Evolutionary conservation across 1,140 invertebrate species (phyloP), one percentile per base, ranked within the genome.

Genomic region (Whitmania pigra): DNA sequence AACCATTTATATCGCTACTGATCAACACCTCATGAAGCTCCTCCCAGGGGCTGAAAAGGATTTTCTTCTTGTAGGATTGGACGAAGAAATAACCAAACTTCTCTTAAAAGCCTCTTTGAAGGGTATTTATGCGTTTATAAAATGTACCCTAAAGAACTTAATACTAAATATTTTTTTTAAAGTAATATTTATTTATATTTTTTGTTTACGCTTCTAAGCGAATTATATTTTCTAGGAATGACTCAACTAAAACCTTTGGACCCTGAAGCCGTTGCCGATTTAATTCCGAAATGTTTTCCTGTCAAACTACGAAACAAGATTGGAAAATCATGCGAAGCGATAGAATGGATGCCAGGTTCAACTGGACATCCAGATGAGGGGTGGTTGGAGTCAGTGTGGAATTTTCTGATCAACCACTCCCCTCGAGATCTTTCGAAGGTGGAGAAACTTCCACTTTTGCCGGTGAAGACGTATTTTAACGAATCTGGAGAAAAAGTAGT

Each of bases 361-460:
- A 25, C 22, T 18, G 71, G 71, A 20, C 71, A 72, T 27, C 73
- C 73, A 13, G 63, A n/a, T 27, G 22, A 40, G 18, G 53, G 57
- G 11, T 74, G 73, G 73, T 40, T 74, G 60, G 63, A 71, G 60
- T 22, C 53, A 18, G 36, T 74, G 20, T 74, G 73, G 73, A 55
- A 22, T n/a, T 74, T 66, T 53, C 36, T 74, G 20, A 67, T 68
- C 29, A 29, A 29, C 40, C 53, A 43, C 40, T 63, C 29, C 11
- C 63, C 66, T 17, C 49, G 31, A 27, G 73, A 74, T 53, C 63
- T 74, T 27, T 67, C n/a, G 18, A 27, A 18, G 15, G 57, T 72
- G 67, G 73, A 74, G 43, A 53, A 53, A 67, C 53, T 74, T 13
- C 73, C 70, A 0, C 13, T 71, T 25, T 25, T 74, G 20, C 73